A percentile compares a stretch with the other conserved stretches of the same genome.
Conservation (phyloP, 2,888 invertebrate species). For the Lasioglossum malachurum region DNA sequence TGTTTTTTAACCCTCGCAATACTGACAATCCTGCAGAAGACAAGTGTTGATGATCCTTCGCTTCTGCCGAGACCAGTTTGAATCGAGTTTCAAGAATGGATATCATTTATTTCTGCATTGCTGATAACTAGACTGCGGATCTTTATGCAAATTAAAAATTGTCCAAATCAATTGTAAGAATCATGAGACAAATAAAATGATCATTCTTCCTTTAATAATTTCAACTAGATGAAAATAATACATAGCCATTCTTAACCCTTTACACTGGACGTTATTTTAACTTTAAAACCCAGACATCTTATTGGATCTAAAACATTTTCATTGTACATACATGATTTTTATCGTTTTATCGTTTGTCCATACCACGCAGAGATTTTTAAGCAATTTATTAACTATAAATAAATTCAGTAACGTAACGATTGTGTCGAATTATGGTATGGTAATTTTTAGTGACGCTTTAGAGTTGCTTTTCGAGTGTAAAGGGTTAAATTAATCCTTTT, state of each 20-base stretch:
- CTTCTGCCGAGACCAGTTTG: not conserved
- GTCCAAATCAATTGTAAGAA: not conserved
- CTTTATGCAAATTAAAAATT: not conserved
- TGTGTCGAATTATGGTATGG: too few relatives aligned
- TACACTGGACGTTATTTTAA: not conserved
- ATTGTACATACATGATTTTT: not conserved
- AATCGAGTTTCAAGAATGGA: not conserved
- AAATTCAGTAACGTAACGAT: not conserved
- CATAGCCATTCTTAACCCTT: conserved; percentile 1
- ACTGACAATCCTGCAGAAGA: not conserved
- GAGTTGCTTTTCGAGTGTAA: not conserved
- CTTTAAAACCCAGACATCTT: not conserved
- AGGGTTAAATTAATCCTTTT: not conserved
- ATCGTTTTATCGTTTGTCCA: not conserved
- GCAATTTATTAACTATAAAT: not conserved
- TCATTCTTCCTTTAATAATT: not conserved
- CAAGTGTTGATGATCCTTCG: not conserved
- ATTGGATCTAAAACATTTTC: not conserved
- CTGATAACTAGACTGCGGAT: not conserved
- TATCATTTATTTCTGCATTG: not conserved
- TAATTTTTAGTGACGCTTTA: not conserved
- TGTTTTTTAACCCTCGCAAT: conserved; percentile 6
- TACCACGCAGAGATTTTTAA: too few relatives aligned
- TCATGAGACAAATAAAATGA: not conserved
- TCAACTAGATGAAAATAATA: not conserved